Conservation (phyloP, 2,797 vertebrate genomes). For the Synanceia verrucosa region DNA sequence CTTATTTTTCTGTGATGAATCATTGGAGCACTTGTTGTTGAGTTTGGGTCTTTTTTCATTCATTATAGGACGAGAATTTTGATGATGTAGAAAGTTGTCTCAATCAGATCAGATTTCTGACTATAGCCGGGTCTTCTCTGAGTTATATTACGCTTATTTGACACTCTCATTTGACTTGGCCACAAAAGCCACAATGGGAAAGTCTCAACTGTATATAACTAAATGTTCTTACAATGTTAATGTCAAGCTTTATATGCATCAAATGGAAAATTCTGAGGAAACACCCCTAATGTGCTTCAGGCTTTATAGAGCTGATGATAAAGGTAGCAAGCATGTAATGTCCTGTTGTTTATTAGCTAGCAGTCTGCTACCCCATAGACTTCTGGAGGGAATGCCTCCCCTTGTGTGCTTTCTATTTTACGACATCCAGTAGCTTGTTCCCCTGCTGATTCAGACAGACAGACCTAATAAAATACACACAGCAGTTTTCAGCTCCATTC, state of each 20-base stretch:
- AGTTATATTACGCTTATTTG: too few species aligned
- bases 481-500: slow-evolving; percentile 4
- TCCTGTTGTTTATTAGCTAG: slow-evolving; percentile 69
- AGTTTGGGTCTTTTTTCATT: too few species aligned
- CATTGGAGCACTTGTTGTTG: too few species aligned
- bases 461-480: slow-evolving; percentile 67
- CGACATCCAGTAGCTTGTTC: slow-evolving; percentile 77
- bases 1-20: too few species aligned
- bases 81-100: too few species aligned
- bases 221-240: not conserved
- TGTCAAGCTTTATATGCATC: not conserved
- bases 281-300: slow-evolving; percentile 35
- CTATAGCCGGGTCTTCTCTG: too few species aligned
- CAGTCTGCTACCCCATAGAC: slow-evolving; percentile 51
- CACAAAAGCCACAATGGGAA: too few species aligned
- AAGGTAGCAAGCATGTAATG: slow-evolving; percentile 63
- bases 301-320: slow-evolving; percentile 53
- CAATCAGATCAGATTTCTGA: too few species aligned
- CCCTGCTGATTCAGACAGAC: slow-evolving; percentile 79
- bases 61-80: too few species aligned
- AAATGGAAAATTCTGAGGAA: slow-evolving; percentile 51
- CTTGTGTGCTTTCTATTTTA: slow-evolving; percentile 66
- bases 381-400: slow-evolving; percentile 62
- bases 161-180: too few species aligned
- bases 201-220: too few species aligned